Base-by-base conservation (phyloP, 2,113 vertebrate species). In the Anhinga rufa region DNA sequence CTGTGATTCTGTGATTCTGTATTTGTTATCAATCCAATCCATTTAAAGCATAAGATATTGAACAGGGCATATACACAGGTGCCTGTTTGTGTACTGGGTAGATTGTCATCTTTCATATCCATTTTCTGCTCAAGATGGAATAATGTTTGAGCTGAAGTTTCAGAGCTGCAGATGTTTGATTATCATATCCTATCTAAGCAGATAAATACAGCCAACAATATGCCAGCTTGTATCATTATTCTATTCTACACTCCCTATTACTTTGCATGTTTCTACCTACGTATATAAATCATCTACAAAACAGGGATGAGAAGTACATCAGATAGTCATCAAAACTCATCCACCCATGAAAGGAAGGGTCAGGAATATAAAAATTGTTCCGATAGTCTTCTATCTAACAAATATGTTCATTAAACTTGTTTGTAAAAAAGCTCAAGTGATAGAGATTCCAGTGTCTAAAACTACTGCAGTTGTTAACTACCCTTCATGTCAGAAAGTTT, bases 131-230 rank as follows among this genome's bases (percentile, higher is more conserved):
- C 76, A 86, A 74, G 68, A 77, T 31, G 24, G 62, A 90, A 54
- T 79, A 87, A 51, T 62, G 5, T 86, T 83, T 80, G 71, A 80
- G 25, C 28, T 77, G 79, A 77, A 58, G 29, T 60, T 80, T 66
- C 51, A 58, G 66, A 92, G 28, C 7, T 92, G 68, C 86, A 95
- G 77, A 60, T 89, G 38, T 92, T 74, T 90, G 72, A 91, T 97
- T 83, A 90, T 58, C 40, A 49, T 66, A 74, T 54, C 14, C 14
- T 88, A 48, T 40, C 49, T 70, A 77, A 71, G 82, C 51, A 88
- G 58, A 80, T 81, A 89, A 93, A 77, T 66, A n/a, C 25, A 88
- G 46, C 19, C 51, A 92, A 9, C 17, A 34, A 28, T 62, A 70
- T 77, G n/a, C 29, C 64, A 89, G 22, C 29, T 84, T 4, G 0